Percentiles rank a stretch among this genome's conserved stretches.
These are phyloP conservation scores for Drosophila kohkoa DNA, from an alignment of 1,140 invertebrate species.

Conservation along the genomic window DNA sequence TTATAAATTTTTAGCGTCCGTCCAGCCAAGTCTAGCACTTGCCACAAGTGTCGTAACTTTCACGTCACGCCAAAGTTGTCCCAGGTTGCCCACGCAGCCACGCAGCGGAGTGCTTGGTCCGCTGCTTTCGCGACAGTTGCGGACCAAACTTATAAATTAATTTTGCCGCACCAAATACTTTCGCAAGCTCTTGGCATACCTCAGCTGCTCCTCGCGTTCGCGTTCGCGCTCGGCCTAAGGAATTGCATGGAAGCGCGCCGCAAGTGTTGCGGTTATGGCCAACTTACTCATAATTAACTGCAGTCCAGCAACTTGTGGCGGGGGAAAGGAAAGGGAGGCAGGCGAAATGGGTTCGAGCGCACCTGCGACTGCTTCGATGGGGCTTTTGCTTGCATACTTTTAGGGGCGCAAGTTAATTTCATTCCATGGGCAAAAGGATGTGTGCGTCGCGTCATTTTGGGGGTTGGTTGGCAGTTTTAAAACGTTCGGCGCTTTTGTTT, in stretches of 20 bases:
- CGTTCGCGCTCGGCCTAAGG: conserved; percentile 47
- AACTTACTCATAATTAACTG: conserved; percentile 78
- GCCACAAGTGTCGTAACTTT: conserved; percentile 42
- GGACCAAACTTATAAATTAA: conserved; percentile 77
- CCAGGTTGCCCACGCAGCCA: conserved; percentile 20
- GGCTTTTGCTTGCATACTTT: conserved; percentile 46
- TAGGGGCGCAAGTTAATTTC: conserved; percentile 64
- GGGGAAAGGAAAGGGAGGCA: not conserved
- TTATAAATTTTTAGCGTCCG: conserved; percentile 58
- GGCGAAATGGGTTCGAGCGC: conserved; percentile 9
- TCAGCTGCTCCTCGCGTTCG: conserved; percentile 45
- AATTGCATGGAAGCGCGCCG: conserved; percentile 36
- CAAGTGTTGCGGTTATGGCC: conserved; percentile 57
- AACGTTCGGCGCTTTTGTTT: conserved; percentile 73
- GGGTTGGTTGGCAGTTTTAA: conserved; percentile 42
- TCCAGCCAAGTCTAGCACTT: conserved; percentile 13
- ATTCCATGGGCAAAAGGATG: conserved; percentile 52
- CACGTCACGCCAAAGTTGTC: conserved; percentile 32
- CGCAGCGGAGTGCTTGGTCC: not conserved
- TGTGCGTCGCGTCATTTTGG: conserved; percentile 1
- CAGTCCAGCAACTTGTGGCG: conserved; percentile 53
- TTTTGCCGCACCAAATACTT: conserved; percentile 73
- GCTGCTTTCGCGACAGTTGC: conserved; percentile 29
- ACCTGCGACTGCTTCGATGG: conserved; percentile 33
- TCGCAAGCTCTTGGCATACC: conserved; percentile 62